phyloP scores from a whole-genome alignment of 2,797 vertebrate species.

The Meriones psammophilus region DNA sequence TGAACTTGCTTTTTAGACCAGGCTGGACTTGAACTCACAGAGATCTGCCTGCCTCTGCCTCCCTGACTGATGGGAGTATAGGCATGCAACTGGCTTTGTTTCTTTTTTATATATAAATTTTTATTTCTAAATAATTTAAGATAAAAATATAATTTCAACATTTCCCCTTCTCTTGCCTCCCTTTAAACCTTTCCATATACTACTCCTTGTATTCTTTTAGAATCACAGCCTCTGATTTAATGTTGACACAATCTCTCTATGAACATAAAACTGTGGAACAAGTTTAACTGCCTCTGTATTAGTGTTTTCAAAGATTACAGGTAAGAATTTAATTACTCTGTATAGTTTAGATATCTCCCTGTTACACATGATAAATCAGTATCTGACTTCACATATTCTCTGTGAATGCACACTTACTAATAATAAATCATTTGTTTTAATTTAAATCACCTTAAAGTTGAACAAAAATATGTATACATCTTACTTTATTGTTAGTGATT shows the following conservation, averaged over 20 bases:
- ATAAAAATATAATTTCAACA: background rate
- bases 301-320: background rate
- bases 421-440: background rate
- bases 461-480: background rate
- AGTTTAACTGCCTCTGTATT: background rate
- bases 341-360: background rate
- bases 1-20: too few species aligned
- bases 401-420: background rate
- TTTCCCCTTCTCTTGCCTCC: background rate
- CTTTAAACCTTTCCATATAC: too few species aligned
- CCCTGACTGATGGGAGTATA: too few species aligned
- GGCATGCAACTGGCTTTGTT: background rate
- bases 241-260: background rate
- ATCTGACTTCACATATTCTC: background rate
- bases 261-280: background rate
- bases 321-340: background rate
- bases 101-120: background rate
- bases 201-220: background rate
- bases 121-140: background rate
- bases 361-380: background rate
- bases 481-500: background rate
- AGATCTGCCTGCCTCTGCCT: too few species aligned
- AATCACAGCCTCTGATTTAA: too few species aligned
- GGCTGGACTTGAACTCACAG: too few species aligned
- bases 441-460: background rate